Evolutionary conservation across 2,888 invertebrate genomes (phyloP), one percentile per base, ranked within the genome.

Genomic region (Brachyopa scutellaris): DNA sequence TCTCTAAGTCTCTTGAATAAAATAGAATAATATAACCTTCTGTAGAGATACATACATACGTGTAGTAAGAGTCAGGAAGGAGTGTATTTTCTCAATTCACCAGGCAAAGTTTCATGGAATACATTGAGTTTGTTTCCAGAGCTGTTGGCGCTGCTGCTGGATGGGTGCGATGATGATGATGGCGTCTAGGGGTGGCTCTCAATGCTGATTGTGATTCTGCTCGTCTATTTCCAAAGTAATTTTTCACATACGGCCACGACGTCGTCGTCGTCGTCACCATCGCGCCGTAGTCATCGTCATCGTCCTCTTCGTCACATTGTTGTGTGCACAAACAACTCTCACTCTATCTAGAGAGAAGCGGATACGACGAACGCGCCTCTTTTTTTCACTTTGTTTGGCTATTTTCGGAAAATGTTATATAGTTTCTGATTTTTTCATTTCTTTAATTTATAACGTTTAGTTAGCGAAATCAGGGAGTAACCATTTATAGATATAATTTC

Each of bases 11-110:
- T 59, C 51, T 82, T 72, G 55, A 40, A 26, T 55, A 49, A n/a
- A 66, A 66, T 82, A 62, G 69, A 77, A 77, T 77, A 77, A 77
- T 77, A 70, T 70, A 82, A 82, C 77, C 82, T 82, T 82, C 72
- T 77, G 77, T 82, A 72, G 67, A 23, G 19, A 45, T 55, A 49
- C 57, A 19, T n/a, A n/a, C n/a, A n/a, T n/a, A n/a, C n/a, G 45
- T 47, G 38, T 36, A 55, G 47, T 33, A 67, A 45, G 6, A 26
- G 26, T 26, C 55, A 13, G 59, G 15, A 33, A 62, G 64, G 38
- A 6, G 31, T 45, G 40, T 40, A 26, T 61, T 61, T 59, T 23
- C 31, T 53, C 70, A 6, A 55, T 62, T 64, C 47, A 13, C 45
- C 6, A 55, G 72, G 19, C 62, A 53, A 5, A 5, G 19, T 61